Percentiles rank a stretch among this genome's conserved stretches.
Evolutionary conservation across 2,113 vertebrate species (phyloP).

Genomic region (Myxocyprinus asiaticus): DNA sequence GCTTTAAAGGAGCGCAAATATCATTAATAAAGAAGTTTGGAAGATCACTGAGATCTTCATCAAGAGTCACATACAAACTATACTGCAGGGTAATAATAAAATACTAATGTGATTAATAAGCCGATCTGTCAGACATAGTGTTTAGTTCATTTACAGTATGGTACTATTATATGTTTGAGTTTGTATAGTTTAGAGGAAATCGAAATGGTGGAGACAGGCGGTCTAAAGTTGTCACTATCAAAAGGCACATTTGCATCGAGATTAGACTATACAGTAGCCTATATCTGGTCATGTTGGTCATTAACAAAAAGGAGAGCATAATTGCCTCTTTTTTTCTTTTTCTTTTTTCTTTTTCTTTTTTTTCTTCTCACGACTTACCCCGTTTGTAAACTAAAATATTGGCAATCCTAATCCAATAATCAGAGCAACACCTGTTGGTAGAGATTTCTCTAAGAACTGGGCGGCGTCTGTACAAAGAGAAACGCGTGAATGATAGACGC

Average conservation of each 20-base stretch:
- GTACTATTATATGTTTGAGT: neutral
- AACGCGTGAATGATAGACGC: conserved; percentile 41
- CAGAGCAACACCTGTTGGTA: conserved; percentile 73
- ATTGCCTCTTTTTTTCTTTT: no score
- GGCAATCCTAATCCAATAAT: conserved; percentile 58
- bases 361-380: neutral
- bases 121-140: neutral
- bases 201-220: neutral
- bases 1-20: neutral
- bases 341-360: no score
- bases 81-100: neutral
- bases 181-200: neutral
- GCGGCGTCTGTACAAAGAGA: conserved; percentile 31
- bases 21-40: neutral
- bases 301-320: neutral
- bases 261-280: no score
- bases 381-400: neutral
- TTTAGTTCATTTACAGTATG: neutral
- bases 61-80: neutral
- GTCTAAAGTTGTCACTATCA: neutral
- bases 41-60: neutral
- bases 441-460: conserved; percentile 58
- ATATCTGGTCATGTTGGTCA: no score
- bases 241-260: neutral
- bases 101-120: neutral